These are phyloP conservation scores for Athene noctua DNA, from an alignment of 2,113 vertebrate species.

Conservation along the genomic window DNA sequence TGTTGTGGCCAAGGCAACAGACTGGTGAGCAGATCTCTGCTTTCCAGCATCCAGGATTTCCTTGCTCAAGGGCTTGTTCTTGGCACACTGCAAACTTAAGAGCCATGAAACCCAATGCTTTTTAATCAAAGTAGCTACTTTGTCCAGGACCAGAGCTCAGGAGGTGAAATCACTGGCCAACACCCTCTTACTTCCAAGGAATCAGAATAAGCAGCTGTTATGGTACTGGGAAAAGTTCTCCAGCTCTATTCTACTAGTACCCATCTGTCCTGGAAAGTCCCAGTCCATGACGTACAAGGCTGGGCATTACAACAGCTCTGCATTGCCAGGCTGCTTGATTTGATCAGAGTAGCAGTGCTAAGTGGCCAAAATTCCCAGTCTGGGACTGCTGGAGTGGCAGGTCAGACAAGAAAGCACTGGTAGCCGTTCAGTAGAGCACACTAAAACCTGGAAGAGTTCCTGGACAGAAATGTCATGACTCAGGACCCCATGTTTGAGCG, in stretches of 20 bases:
- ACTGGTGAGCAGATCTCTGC: background rate
- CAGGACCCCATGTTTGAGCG: background rate
- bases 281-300: background rate
- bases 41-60: background rate
- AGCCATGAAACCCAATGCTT: background rate
- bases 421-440: accelerated
- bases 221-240: background rate
- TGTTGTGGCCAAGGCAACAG: background rate
- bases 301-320: background rate
- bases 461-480: background rate
- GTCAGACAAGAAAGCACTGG: background rate
- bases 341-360: background rate
- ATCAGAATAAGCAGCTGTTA: background rate
- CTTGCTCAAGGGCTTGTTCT: background rate
- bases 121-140: background rate
- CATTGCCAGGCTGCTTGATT: background rate
- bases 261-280: background rate
- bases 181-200: background rate
- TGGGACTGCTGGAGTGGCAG: background rate
- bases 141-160: background rate
- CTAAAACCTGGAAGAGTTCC: background rate
- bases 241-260: background rate
- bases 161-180: background rate
- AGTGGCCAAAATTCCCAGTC: background rate
- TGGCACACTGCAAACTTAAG: background rate